Conservation (phyloP, 35 echinoderm and acorn worm genomes). For the Stichopus chloronotus region DNA sequence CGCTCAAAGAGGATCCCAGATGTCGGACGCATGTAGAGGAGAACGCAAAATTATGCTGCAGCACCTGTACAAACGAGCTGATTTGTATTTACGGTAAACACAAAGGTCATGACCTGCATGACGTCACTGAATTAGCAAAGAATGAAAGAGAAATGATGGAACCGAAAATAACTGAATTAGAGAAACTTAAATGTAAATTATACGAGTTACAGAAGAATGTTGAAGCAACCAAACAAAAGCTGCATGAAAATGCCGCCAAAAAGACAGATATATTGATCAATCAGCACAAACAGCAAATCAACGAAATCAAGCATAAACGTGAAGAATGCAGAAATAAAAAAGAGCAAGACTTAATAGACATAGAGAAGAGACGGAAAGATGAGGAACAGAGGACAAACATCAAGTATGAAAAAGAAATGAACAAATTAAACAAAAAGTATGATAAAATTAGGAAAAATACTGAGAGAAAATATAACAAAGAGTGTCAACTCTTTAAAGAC, state of each 20-base stretch:
- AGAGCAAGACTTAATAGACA: not conserved
- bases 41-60: not conserved
- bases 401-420: not conserved
- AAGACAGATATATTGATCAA: too few relatives aligned
- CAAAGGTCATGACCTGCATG: slow-evolving; percentile 17
- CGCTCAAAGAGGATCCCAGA: not conserved
- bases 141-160: not conserved
- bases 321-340: too few relatives aligned
- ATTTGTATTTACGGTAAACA: slow-evolving; percentile 9
- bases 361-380: not conserved
- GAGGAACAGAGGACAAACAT: not conserved
- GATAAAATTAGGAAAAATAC: too few relatives aligned
- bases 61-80: slow-evolving; percentile 8
- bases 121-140: slow-evolving; percentile 16
- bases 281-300: too few relatives aligned
- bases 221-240: too few relatives aligned
- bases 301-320: too few relatives aligned
- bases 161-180: not conserved
- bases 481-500: too few relatives aligned
- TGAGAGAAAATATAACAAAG: too few relatives aligned
- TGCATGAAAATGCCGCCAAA: too few relatives aligned
- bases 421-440: too few relatives aligned
- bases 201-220: too few relatives aligned
- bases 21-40: slow-evolving; percentile 7
- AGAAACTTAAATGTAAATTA: too few relatives aligned